Base-by-base conservation (phyloP, 2,113 vertebrate species). In the Solenodon paradoxus region DNA sequence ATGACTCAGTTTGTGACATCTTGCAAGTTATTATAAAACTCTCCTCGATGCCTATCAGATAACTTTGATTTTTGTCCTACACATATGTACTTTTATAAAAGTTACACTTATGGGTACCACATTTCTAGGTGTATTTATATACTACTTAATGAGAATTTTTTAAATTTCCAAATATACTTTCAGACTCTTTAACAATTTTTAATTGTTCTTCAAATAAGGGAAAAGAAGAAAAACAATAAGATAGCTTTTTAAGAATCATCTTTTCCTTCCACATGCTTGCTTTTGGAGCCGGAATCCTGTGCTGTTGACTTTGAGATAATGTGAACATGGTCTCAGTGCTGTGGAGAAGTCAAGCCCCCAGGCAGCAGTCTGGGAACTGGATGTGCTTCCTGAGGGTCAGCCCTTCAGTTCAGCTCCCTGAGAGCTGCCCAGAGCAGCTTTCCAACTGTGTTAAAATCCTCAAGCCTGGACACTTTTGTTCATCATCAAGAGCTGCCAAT, bases 1-100 rank as follows among this genome's bases (percentile, higher is more conserved):
- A n/a, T n/a, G n/a, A n/a, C n/a, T n/a, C n/a, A 42, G 79, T 88
- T 97, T 87, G 9, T 92, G 8, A 51, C 38, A n/a, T 77, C 51
- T 61, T 22, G 9, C 11, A 78, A 28, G 5, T 66, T 83, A 42
- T 51, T 69, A 78, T 61, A 74, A 77, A 68, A 13, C 77, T 61
- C 9, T 88, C 12, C 47, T 49, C 22, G 4, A 4, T 94, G 35
- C 22, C 92, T 92, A 75, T 30, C 17, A 32, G 49, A 66, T 85
- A 63, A 49, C 75, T 90, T 75, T 61, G 2, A 40, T 42, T 94
- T 84, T 86, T 71, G 5, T 83, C 17, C 20, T 53, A 15, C 7
- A 15, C 35, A 63, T 74, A 13, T 92, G 35, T 87, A 40, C n/a
- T 57, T n/a, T n/a, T n/a, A 12, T 92, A 68, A 92, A 88, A 96